Evolutionary conservation across 1,140 invertebrate genomes (phyloP).

Genomic region (Phymorhynchus buccinoides): DNA sequence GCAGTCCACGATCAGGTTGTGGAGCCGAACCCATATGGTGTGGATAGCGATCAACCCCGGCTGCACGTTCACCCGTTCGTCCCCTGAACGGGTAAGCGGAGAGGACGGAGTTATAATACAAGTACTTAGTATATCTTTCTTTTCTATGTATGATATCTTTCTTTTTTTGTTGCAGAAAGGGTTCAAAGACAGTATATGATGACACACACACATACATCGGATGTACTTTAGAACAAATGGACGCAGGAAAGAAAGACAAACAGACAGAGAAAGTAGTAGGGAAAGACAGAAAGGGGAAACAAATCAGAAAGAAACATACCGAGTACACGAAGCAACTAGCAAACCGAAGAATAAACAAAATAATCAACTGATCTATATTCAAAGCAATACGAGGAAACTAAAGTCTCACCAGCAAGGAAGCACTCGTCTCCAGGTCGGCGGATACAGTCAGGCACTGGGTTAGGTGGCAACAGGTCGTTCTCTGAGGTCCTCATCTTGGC

Average conservation of each 20-base stretch:
- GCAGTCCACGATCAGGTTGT: constrained; percentile 88
- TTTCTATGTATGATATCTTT: too few relatives aligned
- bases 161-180: too few relatives aligned
- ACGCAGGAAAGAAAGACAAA: background rate
- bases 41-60: constrained; percentile 89
- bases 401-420: background rate
- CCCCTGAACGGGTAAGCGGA: constrained; percentile 63
- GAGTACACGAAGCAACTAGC: too few relatives aligned
- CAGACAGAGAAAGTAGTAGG: constrained; percentile 3
- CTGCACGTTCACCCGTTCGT: constrained; percentile 78
- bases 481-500: background rate
- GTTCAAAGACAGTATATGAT: too few relatives aligned
- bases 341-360: background rate
- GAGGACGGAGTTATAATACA: too few relatives aligned
- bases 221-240: too few relatives aligned
- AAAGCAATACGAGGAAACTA: too few relatives aligned
- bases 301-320: background rate
- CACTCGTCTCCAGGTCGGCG: constrained; percentile 1
- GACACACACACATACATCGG: too few relatives aligned
- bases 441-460: background rate
- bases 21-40: constrained; percentile 94
- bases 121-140: too few relatives aligned
- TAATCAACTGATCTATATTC: too few relatives aligned
- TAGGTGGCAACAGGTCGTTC: background rate
- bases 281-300: constrained; percentile 13